A percentile compares a stretch with the other conserved stretches of the same genome.
Conservation (phyloP, 2,888 invertebrate species). For the Elysia crispata region DNA sequence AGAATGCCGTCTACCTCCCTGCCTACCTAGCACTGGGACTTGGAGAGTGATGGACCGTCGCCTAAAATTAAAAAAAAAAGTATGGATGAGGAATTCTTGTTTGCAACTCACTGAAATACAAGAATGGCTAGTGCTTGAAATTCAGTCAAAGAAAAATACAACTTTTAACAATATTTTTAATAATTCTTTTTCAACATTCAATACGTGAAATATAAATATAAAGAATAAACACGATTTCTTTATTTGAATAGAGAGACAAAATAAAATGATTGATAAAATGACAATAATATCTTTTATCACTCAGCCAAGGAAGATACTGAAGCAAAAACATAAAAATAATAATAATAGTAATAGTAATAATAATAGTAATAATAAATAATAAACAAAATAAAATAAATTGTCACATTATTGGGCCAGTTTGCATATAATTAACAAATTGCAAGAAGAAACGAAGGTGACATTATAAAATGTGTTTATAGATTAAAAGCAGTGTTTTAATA, state of each 20-base stretch:
- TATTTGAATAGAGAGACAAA: too few species aligned
- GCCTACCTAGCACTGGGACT: slow-evolving; percentile 42
- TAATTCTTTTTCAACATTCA: neutral
- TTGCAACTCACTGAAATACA: neutral
- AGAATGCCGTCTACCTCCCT: slow-evolving; percentile 35
- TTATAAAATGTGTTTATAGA: too few species aligned
- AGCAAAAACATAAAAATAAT: too few species aligned
- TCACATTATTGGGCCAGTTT: neutral
- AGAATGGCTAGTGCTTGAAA: neutral
- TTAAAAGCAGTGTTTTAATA: too few species aligned
- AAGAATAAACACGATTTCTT: neutral
- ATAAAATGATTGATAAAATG: too few species aligned
- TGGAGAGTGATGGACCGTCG: slow-evolving; percentile 44
- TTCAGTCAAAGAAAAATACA: neutral
- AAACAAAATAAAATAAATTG: too few species aligned
- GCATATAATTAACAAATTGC: too few species aligned
- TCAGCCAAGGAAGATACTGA: too few species aligned
- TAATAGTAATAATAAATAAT: too few species aligned
- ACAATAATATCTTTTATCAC: too few species aligned
- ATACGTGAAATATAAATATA: neutral
- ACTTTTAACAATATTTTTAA: neutral
- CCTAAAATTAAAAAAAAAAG: slow-evolving; percentile 29
- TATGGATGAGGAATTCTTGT: neutral
- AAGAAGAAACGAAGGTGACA: too few species aligned
- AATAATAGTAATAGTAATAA: too few species aligned